Evolutionary conservation across 2,888 invertebrate species (phyloP).

Genomic region (Dolichomitus sp.): DNA sequence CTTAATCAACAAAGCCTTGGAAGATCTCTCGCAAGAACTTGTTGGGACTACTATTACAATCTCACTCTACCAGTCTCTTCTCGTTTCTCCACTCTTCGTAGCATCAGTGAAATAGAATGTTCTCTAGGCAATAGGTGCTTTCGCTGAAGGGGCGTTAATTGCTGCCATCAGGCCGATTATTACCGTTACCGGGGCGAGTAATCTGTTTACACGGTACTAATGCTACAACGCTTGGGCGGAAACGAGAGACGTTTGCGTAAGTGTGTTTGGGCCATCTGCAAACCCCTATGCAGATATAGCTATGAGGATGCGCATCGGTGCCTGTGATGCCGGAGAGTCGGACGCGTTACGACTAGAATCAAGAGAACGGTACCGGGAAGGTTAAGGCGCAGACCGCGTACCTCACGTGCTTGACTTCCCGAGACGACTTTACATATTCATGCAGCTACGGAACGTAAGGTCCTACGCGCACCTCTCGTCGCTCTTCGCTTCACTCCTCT

Average conservation of each 20-base stretch:
- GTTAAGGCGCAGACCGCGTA: conserved; percentile 37
- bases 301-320: conserved; percentile 4
- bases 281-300: neutral
- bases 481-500: neutral
- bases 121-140: neutral
- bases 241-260: conserved; percentile 18
- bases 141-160: conserved; percentile 51
- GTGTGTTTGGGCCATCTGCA: conserved; percentile 1
- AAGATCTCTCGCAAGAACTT: neutral
- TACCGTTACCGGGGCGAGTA: conserved; percentile 70
- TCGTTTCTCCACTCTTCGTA: conserved; percentile 6
- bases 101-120: conserved; percentile 4
- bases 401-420: conserved; percentile 71
- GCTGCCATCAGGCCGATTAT: conserved; percentile 63
- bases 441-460: conserved; percentile 63
- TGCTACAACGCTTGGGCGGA: conserved; percentile 33
- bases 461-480: conserved; percentile 25
- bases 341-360: conserved; percentile 23
- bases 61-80: neutral
- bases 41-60: neutral
- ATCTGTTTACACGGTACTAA: conserved; percentile 70
- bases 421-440: conserved; percentile 79
- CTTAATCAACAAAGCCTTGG: neutral
- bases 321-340: conserved; percentile 14
- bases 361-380: conserved; percentile 37